Evolutionary conservation across 2,797 vertebrate species (phyloP).

Genomic region (Leptodactylus fallax): DNA sequence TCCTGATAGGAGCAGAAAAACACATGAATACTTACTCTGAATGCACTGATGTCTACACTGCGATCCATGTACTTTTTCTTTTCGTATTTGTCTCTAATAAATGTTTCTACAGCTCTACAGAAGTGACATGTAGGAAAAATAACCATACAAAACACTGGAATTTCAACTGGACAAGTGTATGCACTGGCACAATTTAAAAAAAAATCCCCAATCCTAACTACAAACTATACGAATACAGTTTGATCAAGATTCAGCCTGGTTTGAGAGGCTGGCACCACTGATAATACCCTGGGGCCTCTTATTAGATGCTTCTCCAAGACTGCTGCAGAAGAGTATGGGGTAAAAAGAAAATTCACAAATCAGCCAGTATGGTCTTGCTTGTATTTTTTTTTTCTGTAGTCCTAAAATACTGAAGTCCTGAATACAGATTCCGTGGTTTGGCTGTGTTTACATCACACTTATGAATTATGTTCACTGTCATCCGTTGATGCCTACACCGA

Average conservation of each 20-base stretch:
- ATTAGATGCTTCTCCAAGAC: not conserved
- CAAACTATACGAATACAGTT: too few relatives aligned
- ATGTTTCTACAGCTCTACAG: slow-evolving; percentile 87
- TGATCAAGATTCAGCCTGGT: too few relatives aligned
- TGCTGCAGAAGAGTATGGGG: not conserved
- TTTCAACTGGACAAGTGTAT: not conserved
- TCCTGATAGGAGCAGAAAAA: too few relatives aligned
- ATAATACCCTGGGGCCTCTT: not conserved
- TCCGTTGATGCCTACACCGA: too few relatives aligned
- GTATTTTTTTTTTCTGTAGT: not conserved
- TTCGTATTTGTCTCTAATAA: slow-evolving; percentile 97
- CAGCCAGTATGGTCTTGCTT: not conserved
- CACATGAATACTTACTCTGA: slow-evolving; percentile 80
- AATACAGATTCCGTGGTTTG: too few relatives aligned
- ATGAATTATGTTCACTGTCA: too few relatives aligned
- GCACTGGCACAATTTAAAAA: not conserved
- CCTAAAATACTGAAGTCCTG: too few relatives aligned
- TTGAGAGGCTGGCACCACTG: too few relatives aligned
- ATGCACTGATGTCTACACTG: slow-evolving; percentile 88
- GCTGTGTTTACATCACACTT: too few relatives aligned
- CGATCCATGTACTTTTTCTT: slow-evolving; percentile 98
- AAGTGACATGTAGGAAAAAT: slow-evolving; percentile 73
- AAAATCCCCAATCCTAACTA: not conserved
- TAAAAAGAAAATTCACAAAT: not conserved
- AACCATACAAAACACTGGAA: not conserved